Conservation (phyloP, 2,113 vertebrate genomes). For the Tretioscincus oriximinensis region DNA sequence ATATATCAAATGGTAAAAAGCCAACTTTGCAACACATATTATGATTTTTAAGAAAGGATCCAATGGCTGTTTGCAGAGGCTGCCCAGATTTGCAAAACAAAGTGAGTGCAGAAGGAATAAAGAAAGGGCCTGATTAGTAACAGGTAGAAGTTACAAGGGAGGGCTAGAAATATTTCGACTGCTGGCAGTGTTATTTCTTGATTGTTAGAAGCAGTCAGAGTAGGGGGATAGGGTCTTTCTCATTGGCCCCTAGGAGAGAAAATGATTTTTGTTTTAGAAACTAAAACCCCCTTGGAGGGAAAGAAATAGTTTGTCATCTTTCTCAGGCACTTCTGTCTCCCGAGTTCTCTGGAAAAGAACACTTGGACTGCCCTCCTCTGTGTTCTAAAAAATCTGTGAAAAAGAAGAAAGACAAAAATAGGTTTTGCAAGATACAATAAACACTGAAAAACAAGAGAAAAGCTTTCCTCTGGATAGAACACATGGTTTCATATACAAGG, state of each 20-base stretch:
- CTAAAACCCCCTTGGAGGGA: constrained; percentile 64
- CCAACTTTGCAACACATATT: neutral
- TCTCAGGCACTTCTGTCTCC: constrained; percentile 76
- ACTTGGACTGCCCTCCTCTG: constrained; percentile 65
- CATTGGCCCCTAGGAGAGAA: constrained; percentile 54
- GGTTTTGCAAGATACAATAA: fast-evolving
- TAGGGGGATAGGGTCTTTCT: constrained; percentile 46
- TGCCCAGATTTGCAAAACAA: neutral
- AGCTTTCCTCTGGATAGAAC: fast-evolving
- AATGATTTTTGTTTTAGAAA: constrained; percentile 40
- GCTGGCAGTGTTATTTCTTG: constrained; percentile 36
- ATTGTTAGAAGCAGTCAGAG: constrained; percentile 49
- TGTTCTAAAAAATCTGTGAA: constrained; percentile 53
- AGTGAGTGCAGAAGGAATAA: no score
- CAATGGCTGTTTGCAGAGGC: neutral
- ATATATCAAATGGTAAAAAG: neutral
- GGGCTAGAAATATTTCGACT: constrained; percentile 16
- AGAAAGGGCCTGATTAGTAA: neutral
- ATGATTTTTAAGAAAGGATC: neutral
- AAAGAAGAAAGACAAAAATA: fast-evolving
- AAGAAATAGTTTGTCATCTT: constrained; percentile 63
- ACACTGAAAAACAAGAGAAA: neutral
- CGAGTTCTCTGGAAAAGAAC: constrained; percentile 61
- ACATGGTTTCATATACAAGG: neutral
- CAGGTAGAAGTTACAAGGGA: constrained; percentile 7